Conservation (phyloP, 2,797 vertebrate species). For the Periophthalmus magnuspinnatus region DNA sequence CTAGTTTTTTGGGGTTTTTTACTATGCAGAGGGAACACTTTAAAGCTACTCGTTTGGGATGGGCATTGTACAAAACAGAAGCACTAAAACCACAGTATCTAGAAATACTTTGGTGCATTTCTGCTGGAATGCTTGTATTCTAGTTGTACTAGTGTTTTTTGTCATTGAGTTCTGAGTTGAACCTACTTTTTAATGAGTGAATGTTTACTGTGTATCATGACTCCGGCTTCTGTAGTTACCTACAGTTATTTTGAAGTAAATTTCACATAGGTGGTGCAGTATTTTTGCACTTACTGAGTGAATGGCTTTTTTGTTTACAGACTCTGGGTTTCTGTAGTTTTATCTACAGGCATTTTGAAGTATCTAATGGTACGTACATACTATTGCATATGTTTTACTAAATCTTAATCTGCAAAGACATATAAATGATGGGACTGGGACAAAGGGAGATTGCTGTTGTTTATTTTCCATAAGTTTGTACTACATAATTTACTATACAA, state of each 20-base stretch:
- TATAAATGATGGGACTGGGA: slow-evolving; percentile 20
- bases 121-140: slow-evolving; percentile 17
- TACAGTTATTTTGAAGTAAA: slow-evolving; percentile 69
- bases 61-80: slow-evolving; percentile 55
- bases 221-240: slow-evolving; percentile 72
- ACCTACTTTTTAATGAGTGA: slow-evolving; percentile 12
- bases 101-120: slow-evolving; percentile 52
- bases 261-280: slow-evolving; percentile 10
- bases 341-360: slow-evolving; percentile 68
- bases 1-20: slow-evolving; percentile 35
- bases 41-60: slow-evolving; percentile 39
- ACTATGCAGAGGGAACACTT: slow-evolving; percentile 39
- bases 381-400: slow-evolving; percentile 4
- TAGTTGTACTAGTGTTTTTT: slow-evolving; percentile 22
- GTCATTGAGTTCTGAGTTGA: slow-evolving; percentile 42
- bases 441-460: slow-evolving; percentile 15
- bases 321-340: slow-evolving; percentile 74
- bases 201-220: slow-evolving; percentile 36
- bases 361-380: slow-evolving; percentile 43
- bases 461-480: slow-evolving; percentile 19
- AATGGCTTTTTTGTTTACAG: slow-evolving; percentile 54
- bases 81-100: slow-evolving; percentile 59
- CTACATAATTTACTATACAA: slow-evolving; percentile 24
- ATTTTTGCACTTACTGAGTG: slow-evolving; percentile 17
- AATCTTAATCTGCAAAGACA: slow-evolving; percentile 9